These are phyloP conservation scores for Eufriesea mexicana DNA, from an alignment of 1,140 invertebrate species.

Conservation along the genomic window DNA sequence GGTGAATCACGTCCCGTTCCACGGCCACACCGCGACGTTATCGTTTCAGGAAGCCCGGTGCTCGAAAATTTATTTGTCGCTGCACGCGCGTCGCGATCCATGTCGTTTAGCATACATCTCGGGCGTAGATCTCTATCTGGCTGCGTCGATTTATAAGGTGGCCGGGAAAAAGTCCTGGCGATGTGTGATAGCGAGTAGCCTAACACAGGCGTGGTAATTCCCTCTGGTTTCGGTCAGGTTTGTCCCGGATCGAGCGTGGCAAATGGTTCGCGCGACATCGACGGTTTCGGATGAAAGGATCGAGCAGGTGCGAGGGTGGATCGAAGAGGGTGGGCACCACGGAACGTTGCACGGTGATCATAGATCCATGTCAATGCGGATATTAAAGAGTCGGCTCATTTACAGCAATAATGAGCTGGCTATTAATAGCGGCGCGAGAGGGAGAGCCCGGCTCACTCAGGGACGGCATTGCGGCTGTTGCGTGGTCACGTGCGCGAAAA, in stretches of 20 bases:
- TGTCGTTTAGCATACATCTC: background rate
- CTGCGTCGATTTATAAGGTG: background rate
- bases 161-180: background rate
- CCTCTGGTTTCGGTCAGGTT: background rate
- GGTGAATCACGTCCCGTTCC: background rate
- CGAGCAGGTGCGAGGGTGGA: slow-evolving; percentile 46
- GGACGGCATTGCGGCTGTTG: background rate
- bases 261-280: background rate
- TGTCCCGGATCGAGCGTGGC: too few relatives aligned
- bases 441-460: slow-evolving; percentile 20
- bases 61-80: background rate
- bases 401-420: slow-evolving; percentile 80
- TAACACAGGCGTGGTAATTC: background rate
- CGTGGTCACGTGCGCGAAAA: slow-evolving; percentile 32
- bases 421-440: slow-evolving; percentile 77
- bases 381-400: slow-evolving; percentile 82
- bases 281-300: slow-evolving; percentile 14
- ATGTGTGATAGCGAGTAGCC: background rate
- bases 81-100: background rate
- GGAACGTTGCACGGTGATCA: slow-evolving; percentile 7
- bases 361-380: slow-evolving; percentile 74
- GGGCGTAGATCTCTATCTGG: background rate
- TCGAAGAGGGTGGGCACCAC: slow-evolving; percentile 1
- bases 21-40: background rate
- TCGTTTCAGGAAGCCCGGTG: background rate